Conservation (phyloP, 1,140 invertebrate species). For the Euwallacea similis region DNA sequence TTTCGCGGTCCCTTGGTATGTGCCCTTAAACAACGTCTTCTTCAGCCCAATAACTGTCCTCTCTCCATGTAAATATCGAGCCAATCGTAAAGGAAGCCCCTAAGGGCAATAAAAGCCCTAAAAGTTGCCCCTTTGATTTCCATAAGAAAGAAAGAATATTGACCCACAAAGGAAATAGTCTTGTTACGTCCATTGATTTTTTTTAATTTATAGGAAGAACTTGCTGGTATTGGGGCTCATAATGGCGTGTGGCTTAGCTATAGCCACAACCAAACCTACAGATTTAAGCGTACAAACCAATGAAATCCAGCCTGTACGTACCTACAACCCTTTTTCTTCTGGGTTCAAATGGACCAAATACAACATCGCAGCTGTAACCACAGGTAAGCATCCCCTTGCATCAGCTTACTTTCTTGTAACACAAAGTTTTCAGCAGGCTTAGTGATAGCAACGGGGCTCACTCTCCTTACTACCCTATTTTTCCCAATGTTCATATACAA, state of each 20-base stretch:
- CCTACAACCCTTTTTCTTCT: conserved; percentile 20
- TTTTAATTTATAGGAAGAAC: neutral
- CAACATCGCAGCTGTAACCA: conserved; percentile 16
- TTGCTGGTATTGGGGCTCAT: neutral
- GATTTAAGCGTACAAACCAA: neutral
- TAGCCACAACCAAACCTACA: neutral
- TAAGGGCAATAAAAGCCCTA: conserved; percentile 23
- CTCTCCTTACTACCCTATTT: neutral
- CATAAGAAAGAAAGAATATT: conserved; percentile 33
- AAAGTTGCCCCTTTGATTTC: conserved; percentile 33
- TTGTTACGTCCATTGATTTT: conserved; percentile 17
- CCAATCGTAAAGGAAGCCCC: neutral
- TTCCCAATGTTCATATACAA: conserved; percentile 44
- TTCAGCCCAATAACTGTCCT: neutral
- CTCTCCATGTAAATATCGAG: conserved; percentile 14
- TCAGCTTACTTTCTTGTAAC: no score
- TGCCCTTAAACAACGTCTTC: neutral
- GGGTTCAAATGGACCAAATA: conserved; percentile 22
- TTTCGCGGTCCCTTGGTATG: no score
- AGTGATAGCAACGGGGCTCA: neutral
- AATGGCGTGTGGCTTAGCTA: neutral
- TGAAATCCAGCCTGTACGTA: conserved; percentile 1
- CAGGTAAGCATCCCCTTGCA: neutral
- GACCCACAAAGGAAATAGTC: conserved; percentile 26
- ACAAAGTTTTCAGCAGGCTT: neutral